Conservation (phyloP, 2,888 invertebrate species). For the Rhaphigaster nebulosa region DNA sequence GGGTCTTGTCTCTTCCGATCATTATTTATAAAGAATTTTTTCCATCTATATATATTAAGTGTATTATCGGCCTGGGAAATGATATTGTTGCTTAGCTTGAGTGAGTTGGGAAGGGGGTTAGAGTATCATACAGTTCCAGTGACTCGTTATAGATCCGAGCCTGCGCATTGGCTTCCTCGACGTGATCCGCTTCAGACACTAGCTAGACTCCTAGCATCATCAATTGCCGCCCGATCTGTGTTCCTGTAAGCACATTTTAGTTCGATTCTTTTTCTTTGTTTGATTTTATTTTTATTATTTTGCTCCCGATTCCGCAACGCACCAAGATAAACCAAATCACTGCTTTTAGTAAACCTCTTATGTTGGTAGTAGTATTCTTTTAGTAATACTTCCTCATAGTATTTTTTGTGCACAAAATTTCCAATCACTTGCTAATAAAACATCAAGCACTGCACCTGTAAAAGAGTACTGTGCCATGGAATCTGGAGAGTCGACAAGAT, state of each 20-base stretch:
- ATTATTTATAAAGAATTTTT: too few species aligned
- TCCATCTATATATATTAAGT: neutral
- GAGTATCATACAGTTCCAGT: neutral
- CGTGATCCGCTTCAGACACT: neutral
- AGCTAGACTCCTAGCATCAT: neutral
- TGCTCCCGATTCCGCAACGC: neutral
- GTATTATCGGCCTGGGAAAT: neutral
- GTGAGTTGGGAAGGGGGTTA: neutral
- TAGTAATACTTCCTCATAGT: neutral
- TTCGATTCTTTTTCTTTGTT: neutral
- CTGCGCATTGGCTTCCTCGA: neutral
- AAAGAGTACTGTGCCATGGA: neutral
- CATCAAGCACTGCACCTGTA: neutral
- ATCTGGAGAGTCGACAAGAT: neutral
- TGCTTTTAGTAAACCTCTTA: neutral
- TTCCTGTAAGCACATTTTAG: slow-evolving; percentile 10
- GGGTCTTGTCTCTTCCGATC: too few species aligned
- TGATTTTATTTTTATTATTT: neutral
- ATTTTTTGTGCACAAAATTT: neutral
- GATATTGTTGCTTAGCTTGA: neutral
- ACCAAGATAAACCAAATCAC: neutral
- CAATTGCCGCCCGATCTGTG: neutral
- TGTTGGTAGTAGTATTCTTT: neutral
- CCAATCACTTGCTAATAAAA: neutral
- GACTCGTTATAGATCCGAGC: slow-evolving; percentile 18